A percentile compares a stretch with the other conserved stretches of the same genome.
phyloP scores from a whole-genome alignment of 2,888 invertebrate species.

The Ceramica pisi region DNA sequence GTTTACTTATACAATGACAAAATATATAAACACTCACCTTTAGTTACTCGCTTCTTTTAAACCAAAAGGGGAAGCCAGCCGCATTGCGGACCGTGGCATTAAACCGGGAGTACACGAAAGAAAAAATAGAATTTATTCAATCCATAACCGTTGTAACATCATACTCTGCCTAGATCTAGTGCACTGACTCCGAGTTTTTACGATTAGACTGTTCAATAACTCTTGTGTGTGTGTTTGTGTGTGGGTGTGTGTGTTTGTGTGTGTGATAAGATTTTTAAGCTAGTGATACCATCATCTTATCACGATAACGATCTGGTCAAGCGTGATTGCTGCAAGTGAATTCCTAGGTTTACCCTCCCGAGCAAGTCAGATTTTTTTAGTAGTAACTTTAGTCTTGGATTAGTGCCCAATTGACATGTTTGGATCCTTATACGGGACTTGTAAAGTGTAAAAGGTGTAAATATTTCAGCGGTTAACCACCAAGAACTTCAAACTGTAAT shows the following conservation, averaged over 20 bases:
- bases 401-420: no score
- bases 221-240: no score
- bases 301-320: no score
- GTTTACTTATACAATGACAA: background rate
- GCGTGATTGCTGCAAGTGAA: no score
- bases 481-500: no score
- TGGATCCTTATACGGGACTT: no score
- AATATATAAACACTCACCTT: background rate
- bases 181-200: background rate
- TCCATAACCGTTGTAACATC: conserved; percentile 15
- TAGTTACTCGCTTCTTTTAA: conserved; percentile 2
- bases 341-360: no score
- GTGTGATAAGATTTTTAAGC: background rate
- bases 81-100: conserved; percentile 37
- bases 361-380: no score
- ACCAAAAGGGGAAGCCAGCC: conserved; percentile 8
- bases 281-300: background rate
- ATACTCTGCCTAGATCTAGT: conserved; percentile 5
- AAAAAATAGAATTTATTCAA: conserved; percentile 20
- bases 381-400: no score
- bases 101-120: conserved; percentile 11
- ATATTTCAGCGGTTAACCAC: no score
- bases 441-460: no score
- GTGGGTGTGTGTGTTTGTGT: no score
- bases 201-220: background rate